phyloP scores from a whole-genome alignment of 1,140 invertebrate species.

The Cylas formicarius region DNA sequence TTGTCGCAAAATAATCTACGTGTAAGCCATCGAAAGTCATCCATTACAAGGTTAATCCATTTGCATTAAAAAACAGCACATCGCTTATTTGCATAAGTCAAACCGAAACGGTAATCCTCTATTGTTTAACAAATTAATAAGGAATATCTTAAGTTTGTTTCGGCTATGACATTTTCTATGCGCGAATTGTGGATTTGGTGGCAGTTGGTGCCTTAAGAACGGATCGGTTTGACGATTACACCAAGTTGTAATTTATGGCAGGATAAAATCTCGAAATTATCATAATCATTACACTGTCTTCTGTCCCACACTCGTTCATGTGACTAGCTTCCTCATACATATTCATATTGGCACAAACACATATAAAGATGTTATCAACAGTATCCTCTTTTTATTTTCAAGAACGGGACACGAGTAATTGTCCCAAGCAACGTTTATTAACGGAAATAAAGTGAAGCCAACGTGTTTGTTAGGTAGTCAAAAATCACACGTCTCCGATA shows the following conservation, averaged over 20 bases:
- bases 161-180: too few relatives aligned
- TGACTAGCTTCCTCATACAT: slow-evolving; percentile 25
- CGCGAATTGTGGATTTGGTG: too few relatives aligned
- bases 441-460: slow-evolving; percentile 10
- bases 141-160: too few relatives aligned
- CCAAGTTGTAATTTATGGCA: slow-evolving; percentile 20
- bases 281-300: slow-evolving; percentile 28
- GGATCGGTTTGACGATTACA: slow-evolving; percentile 21
- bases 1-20: slow-evolving; percentile 18
- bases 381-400: slow-evolving; percentile 16
- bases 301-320: slow-evolving; percentile 28
- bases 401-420: slow-evolving; percentile 17
- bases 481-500: too few relatives aligned
- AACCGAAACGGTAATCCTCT: too few relatives aligned
- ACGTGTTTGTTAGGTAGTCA: not conserved
- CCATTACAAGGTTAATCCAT: slow-evolving; percentile 7
- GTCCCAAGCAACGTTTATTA: too few relatives aligned
- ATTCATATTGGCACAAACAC: slow-evolving; percentile 22
- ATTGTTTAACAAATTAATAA: too few relatives aligned
- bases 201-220: slow-evolving; percentile 17
- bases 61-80: slow-evolving; percentile 5
- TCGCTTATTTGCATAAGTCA: too few relatives aligned
- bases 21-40: slow-evolving; percentile 10
- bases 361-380: slow-evolving; percentile 18
- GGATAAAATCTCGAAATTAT: slow-evolving; percentile 28